Conservation (phyloP, 2,797 vertebrate genomes). For the Danionella dracula region DNA sequence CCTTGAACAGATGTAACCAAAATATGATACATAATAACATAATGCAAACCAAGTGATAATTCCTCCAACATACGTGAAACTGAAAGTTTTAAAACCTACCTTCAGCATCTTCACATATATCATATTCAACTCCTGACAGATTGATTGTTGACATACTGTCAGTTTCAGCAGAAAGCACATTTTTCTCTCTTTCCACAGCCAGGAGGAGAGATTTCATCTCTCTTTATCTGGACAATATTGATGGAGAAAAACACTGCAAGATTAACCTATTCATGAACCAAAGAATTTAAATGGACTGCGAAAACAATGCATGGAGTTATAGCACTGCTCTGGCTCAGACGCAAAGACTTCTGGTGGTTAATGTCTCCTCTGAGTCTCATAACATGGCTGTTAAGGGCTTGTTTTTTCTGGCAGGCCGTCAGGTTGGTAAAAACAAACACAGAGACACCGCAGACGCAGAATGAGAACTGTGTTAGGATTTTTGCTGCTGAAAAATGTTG, state of each 20-base stretch:
- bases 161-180: not conserved
- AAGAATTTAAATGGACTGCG: not conserved
- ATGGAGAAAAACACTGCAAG: not conserved
- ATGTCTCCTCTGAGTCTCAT: not conserved
- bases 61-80: not conserved
- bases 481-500: slow-evolving; percentile 48
- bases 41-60: not conserved
- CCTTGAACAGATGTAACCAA: no score
- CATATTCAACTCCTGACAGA: slow-evolving; percentile 21
- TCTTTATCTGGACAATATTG: not conserved
- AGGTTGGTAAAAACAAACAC: not conserved
- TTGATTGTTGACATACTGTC: slow-evolving; percentile 9
- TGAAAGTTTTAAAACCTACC: no score
- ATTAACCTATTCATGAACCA: not conserved
- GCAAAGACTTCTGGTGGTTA: not conserved
- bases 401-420: slow-evolving; percentile 34
- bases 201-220: not conserved
- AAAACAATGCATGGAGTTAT: not conserved
- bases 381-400: not conserved
- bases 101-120: not conserved
- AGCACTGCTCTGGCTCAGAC: not conserved
- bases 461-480: slow-evolving; percentile 56
- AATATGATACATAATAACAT: no score
- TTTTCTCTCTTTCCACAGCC: not conserved
- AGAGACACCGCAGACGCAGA: slow-evolving; percentile 9